These are phyloP conservation scores for Diglossa cyanea DNA, from an alignment of 2,797 vertebrate genomes.

Conservation along the genomic window DNA sequence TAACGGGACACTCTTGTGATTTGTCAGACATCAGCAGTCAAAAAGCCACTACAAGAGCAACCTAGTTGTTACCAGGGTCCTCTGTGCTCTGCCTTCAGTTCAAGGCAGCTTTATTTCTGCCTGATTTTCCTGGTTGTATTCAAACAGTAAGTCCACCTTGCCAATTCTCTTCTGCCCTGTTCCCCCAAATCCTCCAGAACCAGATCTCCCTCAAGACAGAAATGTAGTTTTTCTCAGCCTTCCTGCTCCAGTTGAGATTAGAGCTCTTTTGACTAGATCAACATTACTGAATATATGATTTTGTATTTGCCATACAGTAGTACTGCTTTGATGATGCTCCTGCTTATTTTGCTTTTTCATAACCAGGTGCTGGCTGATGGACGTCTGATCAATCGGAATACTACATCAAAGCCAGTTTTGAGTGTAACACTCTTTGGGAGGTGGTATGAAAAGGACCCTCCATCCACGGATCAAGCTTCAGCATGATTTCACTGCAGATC, in stretches of 20 bases:
- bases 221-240: not conserved
- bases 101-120: not conserved
- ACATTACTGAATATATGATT: not conserved
- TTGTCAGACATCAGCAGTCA: not conserved
- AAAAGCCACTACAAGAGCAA: not conserved
- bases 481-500: not conserved
- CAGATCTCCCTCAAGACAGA: not conserved
- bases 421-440: slow-evolving; percentile 69
- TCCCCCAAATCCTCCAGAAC: not conserved
- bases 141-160: not conserved
- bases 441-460: slow-evolving; percentile 56
- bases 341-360: not conserved
- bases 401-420: slow-evolving; percentile 60
- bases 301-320: not conserved
- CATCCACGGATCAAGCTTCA: not conserved
- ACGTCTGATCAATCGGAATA: slow-evolving; percentile 11
- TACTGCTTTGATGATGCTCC: not conserved
- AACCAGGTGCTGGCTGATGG: slow-evolving; percentile 64
- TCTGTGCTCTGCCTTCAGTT: not conserved
- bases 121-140: not conserved
- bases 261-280: not conserved
- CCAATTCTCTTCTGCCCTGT: not conserved
- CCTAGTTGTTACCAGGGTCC: not conserved
- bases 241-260: not conserved
- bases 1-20: not conserved